Evolutionary conservation across 2,113 vertebrate genomes (phyloP).

Genomic region (Salvelinus alpinus): DNA sequence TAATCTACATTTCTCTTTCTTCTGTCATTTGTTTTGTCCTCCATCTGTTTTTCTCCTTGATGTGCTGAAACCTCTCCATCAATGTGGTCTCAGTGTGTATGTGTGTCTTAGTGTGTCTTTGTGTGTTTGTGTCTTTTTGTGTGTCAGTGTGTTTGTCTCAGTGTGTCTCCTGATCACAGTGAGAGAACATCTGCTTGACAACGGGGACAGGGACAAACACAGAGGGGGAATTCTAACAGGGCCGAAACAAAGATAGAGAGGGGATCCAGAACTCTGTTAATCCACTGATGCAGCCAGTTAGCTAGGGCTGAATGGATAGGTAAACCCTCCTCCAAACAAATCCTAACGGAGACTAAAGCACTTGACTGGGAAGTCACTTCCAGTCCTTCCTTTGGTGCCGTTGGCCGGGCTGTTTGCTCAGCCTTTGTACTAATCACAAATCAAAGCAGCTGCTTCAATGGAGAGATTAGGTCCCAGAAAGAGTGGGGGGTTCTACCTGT

Average conservation of each 20-base stretch:
- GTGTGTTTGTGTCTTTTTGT: conserved; percentile 18
- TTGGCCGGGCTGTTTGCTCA: conserved; percentile 61
- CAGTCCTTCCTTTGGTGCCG: conserved; percentile 46
- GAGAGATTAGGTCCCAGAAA: conserved; percentile 58
- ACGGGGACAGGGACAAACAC: conserved; percentile 53
- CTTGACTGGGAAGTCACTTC: conserved; percentile 27
- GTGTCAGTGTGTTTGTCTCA: not conserved
- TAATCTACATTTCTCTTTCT: conserved; percentile 1
- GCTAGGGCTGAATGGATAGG: conserved; percentile 54
- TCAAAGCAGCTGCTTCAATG: conserved; percentile 70
- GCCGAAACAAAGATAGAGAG: conserved; percentile 59
- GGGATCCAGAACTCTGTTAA: conserved; percentile 35
- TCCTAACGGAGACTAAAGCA: conserved; percentile 40
- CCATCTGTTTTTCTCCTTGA: conserved; percentile 42
- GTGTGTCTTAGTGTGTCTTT: conserved; percentile 31
- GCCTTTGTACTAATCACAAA: conserved; percentile 66
- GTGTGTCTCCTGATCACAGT: conserved; percentile 32
- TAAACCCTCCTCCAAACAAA: conserved; percentile 49
- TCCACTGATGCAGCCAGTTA: conserved; percentile 26
- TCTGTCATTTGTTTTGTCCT: not conserved
- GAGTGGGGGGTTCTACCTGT: conserved; percentile 57
- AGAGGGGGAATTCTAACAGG: conserved; percentile 41
- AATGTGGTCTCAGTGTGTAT: conserved; percentile 33
- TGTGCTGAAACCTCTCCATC: conserved; percentile 55
- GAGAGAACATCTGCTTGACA: conserved; percentile 64